Conservation (phyloP, 2,797 vertebrate genomes). For the Triplophysa yarkandensis region DNA sequence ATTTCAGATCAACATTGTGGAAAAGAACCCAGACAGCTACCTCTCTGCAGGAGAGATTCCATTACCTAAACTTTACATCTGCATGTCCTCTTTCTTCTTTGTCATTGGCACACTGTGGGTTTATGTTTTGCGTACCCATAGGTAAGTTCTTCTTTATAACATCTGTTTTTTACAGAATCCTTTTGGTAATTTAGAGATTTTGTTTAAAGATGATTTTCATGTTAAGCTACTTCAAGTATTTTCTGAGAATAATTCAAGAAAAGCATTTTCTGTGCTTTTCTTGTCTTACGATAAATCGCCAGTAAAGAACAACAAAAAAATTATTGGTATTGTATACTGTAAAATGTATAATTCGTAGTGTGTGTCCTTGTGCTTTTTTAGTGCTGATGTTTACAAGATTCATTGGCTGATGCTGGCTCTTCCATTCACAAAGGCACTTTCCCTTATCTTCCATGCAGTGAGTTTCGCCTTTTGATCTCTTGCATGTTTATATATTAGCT, state of each 20-base stretch:
- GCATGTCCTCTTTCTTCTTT: constrained; percentile 84
- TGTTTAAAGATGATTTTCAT: neutral
- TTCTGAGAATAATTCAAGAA: too few species aligned
- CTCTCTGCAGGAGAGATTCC: constrained; percentile 87
- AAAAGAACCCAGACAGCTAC: constrained; percentile 84
- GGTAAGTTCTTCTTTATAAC: constrained; percentile 63
- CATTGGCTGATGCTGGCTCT: constrained; percentile 89
- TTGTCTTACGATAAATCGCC: neutral
- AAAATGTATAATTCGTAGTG: neutral
- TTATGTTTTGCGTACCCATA: constrained; percentile 79
- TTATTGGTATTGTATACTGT: neutral
- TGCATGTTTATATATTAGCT: neutral
- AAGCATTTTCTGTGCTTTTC: neutral
- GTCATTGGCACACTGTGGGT: constrained; percentile 81
- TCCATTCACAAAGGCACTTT: constrained; percentile 86
- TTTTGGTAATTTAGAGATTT: neutral
- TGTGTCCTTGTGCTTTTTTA: constrained; percentile 47
- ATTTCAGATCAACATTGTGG: constrained; percentile 80
- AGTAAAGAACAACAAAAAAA: constrained; percentile 33
- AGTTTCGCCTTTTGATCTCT: constrained; percentile 52
- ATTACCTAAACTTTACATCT: constrained; percentile 84
- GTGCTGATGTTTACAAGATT: constrained; percentile 86
- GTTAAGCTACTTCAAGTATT: too few species aligned
- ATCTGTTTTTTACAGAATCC: neutral
- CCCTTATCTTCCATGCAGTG: constrained; percentile 84